These are phyloP conservation scores for Exephanes ischioxanthus DNA, from an alignment of 2,888 invertebrate genomes.

Conservation along the genomic window DNA sequence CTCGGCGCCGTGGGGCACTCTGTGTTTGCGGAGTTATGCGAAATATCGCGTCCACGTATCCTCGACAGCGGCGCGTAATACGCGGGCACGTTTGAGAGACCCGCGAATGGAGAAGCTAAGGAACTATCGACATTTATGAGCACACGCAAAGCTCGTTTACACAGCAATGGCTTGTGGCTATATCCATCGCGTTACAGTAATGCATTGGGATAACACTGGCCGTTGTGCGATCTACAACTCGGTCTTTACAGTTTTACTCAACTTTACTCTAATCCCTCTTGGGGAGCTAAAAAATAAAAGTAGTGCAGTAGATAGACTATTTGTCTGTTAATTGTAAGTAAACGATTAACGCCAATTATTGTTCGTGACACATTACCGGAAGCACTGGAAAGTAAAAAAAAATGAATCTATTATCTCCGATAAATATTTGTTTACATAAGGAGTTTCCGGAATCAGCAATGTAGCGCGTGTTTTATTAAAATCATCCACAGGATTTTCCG, in stretches of 20 bases:
- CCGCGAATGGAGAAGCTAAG: constrained; percentile 27
- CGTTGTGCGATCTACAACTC: not conserved
- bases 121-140: constrained; percentile 12
- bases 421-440: not conserved
- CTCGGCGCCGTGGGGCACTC: constrained; percentile 2
- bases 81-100: constrained; percentile 2
- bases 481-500: not conserved
- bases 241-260: not conserved
- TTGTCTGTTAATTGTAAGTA: not conserved
- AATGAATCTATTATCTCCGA: not conserved
- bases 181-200: not conserved
- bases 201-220: not conserved
- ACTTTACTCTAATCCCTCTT: not conserved
- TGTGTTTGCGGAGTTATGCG: constrained; percentile 16
- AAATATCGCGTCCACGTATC: constrained; percentile 35
- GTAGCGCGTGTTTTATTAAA: not conserved
- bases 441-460: not conserved
- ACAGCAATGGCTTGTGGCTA: not conserved
- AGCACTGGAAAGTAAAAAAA: not conserved
- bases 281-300: not conserved
- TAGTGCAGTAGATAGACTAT: no score
- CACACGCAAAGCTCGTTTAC: not conserved
- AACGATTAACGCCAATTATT: not conserved
- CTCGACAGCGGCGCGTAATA: constrained; percentile 6
- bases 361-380: not conserved